Conservation (phyloP, 2,113 vertebrate genomes). For the Lophochroa leadbeateri region DNA sequence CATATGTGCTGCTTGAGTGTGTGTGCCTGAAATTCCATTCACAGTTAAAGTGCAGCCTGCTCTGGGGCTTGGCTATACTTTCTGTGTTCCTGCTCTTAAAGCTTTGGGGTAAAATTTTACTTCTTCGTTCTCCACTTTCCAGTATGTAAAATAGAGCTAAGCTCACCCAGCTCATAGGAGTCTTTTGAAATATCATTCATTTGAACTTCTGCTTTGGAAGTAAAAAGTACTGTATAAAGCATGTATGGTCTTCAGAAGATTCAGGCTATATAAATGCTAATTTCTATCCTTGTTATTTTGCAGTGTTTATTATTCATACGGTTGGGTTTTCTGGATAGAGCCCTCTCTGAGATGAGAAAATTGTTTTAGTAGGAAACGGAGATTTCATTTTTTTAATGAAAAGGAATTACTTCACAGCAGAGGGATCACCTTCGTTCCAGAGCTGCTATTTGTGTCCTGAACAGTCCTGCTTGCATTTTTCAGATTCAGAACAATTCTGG, state of each 20-base stretch:
- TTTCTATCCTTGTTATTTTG: background rate
- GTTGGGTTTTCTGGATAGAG: background rate
- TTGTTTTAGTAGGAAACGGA: background rate
- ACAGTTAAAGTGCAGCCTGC: background rate
- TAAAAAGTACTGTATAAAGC: background rate
- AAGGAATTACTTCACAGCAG: background rate
- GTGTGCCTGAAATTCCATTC: background rate
- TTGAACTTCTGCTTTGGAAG: background rate
- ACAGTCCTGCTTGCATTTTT: constrained; percentile 7
- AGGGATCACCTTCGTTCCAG: background rate
- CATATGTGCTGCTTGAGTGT: background rate
- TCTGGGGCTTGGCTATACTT: background rate
- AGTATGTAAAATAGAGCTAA: background rate
- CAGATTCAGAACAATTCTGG: constrained; percentile 13
- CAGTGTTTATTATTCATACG: background rate
- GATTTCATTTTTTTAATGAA: background rate
- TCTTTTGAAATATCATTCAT: background rate
- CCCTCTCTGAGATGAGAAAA: background rate
- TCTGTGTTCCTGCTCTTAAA: background rate
- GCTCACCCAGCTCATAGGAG: background rate
- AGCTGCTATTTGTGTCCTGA: background rate
- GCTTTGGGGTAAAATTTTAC: background rate
- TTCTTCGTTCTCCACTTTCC: background rate
- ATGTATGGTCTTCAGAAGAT: background rate
- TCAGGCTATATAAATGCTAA: background rate